A percentile compares a stretch with the other conserved stretches of the same genome.
Evolutionary conservation across 2,113 vertebrate genomes (phyloP).

Genomic region (Hassar affinis): DNA sequence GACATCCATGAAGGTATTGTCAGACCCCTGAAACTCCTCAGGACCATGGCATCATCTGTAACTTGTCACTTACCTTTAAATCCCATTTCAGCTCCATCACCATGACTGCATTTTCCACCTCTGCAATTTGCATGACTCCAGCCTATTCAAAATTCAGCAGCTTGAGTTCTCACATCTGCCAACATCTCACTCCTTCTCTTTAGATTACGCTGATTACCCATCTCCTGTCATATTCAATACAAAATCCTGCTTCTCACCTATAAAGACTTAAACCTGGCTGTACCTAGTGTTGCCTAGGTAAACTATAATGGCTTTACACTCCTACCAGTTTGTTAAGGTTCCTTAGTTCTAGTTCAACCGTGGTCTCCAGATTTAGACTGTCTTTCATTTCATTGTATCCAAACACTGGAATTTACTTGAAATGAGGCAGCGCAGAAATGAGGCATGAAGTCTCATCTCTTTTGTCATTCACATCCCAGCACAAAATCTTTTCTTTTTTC

Average conservation of each 20-base stretch:
- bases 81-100: not conserved
- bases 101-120: not conserved
- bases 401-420: not conserved
- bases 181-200: slow-evolving; percentile 3
- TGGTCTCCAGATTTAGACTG: not conserved
- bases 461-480: not conserved
- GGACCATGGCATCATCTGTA: not conserved
- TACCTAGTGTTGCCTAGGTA: not conserved
- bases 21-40: not conserved
- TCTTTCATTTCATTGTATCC: not conserved
- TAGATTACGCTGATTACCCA: not conserved
- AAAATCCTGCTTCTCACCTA: not conserved
- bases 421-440: not conserved
- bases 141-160: slow-evolving; percentile 1
- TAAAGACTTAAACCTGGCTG: not conserved
- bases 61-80: not conserved
- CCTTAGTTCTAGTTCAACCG: not conserved
- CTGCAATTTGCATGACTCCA: not conserved
- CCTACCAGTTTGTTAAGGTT: not conserved
- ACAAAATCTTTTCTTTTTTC: not conserved
- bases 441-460: not conserved
- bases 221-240: not conserved
- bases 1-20: not conserved
- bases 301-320: not conserved
- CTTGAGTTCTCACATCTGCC: not conserved